phyloP scores from a whole-genome alignment of 2,888 invertebrate species.

The Phaedon cochleariae region DNA sequence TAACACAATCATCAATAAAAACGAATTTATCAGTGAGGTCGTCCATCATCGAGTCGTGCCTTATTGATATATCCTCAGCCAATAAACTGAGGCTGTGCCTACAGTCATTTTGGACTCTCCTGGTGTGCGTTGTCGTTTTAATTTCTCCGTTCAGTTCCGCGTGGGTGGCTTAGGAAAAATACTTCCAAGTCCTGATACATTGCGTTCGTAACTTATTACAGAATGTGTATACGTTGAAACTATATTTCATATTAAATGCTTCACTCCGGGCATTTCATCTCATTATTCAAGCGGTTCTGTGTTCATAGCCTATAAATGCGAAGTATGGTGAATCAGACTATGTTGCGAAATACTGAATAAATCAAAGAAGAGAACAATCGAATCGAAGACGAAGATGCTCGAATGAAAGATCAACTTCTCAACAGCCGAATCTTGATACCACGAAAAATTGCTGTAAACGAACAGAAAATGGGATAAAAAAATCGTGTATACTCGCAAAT shows the following conservation, averaged over 20 bases:
- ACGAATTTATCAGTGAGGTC: neutral
- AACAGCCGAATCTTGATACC: no score
- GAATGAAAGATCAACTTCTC: no score
- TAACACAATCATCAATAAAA: no score
- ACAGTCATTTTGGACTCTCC: conserved; percentile 38
- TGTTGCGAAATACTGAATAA: neutral
- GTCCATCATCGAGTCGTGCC: conserved; percentile 50
- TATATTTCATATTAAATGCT: conserved; percentile 28
- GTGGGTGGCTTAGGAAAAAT: conserved; percentile 45
- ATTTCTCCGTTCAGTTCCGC: conserved; percentile 43
- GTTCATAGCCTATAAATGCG: neutral
- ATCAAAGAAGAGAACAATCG: no score
- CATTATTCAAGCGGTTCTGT: neutral
- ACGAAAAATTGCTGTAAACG: no score
- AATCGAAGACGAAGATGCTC: no score
- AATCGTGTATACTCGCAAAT: no score
- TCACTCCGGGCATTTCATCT: conserved; percentile 26
- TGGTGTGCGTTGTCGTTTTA: conserved; percentile 43
- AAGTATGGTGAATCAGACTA: neutral
- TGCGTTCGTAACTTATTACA: conserved; percentile 36
- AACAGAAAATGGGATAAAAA: no score
- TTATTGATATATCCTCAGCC: conserved; percentile 52
- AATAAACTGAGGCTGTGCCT: conserved; percentile 48
- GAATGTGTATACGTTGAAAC: conserved; percentile 28
- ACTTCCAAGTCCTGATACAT: conserved; percentile 26